Base-by-base conservation (phyloP, 2,888 invertebrate genomes). In the Callinectes sapidus region DNA sequence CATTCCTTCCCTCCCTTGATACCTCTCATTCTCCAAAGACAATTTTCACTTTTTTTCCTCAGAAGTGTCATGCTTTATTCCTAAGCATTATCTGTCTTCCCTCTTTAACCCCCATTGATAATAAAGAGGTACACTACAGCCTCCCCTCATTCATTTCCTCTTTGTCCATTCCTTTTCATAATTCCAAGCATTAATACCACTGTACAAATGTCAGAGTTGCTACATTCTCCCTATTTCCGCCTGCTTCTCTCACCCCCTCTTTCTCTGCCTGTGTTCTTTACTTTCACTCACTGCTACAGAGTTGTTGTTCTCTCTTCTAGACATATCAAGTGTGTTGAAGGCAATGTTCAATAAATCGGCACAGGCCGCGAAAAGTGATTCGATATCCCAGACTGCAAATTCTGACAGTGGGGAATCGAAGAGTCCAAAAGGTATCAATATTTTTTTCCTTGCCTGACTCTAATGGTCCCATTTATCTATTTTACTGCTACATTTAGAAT, bases 281-380 rank as follows among this genome's bases (percentile, higher is more conserved):
- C 89, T 55, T 87, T 90, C 92, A 48, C 42, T 92, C 87, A 90
- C 92, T 92, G 81, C 87, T 91, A 90, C 91, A 92, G 85, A 81
- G 93, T 92, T 90, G 89, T 91, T 92, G 87, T 93, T 93, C 92
- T 93, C 92, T 93, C 92, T 94, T 94, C 94, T 94, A 94, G 94
- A 94, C 94, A 94, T 94, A 92, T 94, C 94, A 92, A 92, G 94
- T 92, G 94, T 94, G 93, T 93, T 94, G 94, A 94, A 90, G 93
- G 94, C 94, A 90, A 94, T 94, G 94, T 94, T 94, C 94, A 94
- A 94, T 94, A 94, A 94, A 92, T 93, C 94, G 89, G 94, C 94
- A 91, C 92, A 93, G 93, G 93, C 92, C 93, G 92, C 93, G 88
- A 94, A 94, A 94, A 92, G 92, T 90, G 94, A 94, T 93, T 93